Percentiles rank a stretch among this genome's conserved stretches.
phyloP scores from a whole-genome alignment of 2,113 vertebrate genomes.

The Notothenia rossii region DNA sequence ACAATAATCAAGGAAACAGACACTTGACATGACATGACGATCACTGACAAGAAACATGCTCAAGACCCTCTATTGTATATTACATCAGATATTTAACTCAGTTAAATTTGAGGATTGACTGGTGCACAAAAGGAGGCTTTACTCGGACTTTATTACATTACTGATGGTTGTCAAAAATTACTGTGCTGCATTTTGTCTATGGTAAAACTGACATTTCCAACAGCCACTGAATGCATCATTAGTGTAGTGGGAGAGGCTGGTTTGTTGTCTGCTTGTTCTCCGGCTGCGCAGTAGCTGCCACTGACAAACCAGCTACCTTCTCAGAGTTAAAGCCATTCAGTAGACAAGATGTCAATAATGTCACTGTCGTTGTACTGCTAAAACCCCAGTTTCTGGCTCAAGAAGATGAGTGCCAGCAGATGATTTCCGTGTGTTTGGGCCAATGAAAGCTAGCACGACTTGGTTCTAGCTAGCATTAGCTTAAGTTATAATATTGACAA shows the following conservation, averaged over 20 bases:
- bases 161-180: too few relatives aligned
- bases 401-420: background rate
- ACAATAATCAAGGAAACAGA: too few relatives aligned
- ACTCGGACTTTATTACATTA: too few relatives aligned
- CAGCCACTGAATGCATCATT: conserved; percentile 22
- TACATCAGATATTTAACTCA: too few relatives aligned
- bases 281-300: conserved; percentile 9
- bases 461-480: conserved; percentile 35
- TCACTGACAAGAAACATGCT: too few relatives aligned
- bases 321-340: conserved; percentile 16
- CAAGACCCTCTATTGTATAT: too few relatives aligned
- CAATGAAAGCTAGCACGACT: background rate
- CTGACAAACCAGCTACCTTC: conserved; percentile 2
- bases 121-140: too few relatives aligned
- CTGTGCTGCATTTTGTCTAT: too few relatives aligned
- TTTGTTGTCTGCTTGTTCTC: conserved; percentile 60
- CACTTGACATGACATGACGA: too few relatives aligned
- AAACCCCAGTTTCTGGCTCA: background rate
- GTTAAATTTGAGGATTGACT: too few relatives aligned
- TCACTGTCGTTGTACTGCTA: background rate
- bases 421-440: background rate
- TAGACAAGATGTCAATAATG: conserved; percentile 42
- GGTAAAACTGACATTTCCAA: background rate
- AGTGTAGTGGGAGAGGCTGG: conserved; percentile 59
- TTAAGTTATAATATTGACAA: conserved; percentile 60